Conservation (phyloP, 2,797 vertebrate genomes). For the Yasuhikotakia modesta region DNA sequence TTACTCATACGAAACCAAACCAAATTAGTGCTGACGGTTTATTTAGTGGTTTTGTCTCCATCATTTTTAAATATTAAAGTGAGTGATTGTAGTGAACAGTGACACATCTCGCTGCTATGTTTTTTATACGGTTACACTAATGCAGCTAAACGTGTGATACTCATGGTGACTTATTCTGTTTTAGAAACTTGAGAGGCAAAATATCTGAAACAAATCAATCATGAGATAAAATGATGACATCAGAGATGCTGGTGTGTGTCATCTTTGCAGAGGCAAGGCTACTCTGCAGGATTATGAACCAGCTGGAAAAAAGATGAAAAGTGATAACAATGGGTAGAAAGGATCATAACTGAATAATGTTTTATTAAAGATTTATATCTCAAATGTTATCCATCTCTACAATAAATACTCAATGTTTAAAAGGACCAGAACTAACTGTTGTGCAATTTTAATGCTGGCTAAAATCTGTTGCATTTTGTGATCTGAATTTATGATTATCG, state of each 20-base stretch:
- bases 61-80: background rate
- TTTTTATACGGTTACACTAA: constrained; percentile 6
- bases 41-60: background rate
- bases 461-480: no score
- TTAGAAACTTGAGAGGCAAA: background rate
- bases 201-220: background rate
- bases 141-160: background rate
- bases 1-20: constrained; percentile 6
- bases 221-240: constrained; percentile 1
- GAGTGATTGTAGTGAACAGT: background rate
- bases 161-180: background rate
- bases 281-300: background rate
- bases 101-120: background rate
- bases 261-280: background rate
- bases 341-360: constrained; percentile 2
- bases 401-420: constrained; percentile 29
- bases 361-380: constrained; percentile 38
- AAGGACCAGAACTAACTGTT: no score
- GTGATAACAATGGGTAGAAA: background rate
- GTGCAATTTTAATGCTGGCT: no score
- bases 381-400: constrained; percentile 24
- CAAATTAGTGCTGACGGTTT: constrained; percentile 16
- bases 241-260: background rate
- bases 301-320: constrained; percentile 36
- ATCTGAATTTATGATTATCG: no score